These are phyloP conservation scores for Noturus placidus DNA, from an alignment of 2,113 vertebrate species.

Conservation along the genomic window DNA sequence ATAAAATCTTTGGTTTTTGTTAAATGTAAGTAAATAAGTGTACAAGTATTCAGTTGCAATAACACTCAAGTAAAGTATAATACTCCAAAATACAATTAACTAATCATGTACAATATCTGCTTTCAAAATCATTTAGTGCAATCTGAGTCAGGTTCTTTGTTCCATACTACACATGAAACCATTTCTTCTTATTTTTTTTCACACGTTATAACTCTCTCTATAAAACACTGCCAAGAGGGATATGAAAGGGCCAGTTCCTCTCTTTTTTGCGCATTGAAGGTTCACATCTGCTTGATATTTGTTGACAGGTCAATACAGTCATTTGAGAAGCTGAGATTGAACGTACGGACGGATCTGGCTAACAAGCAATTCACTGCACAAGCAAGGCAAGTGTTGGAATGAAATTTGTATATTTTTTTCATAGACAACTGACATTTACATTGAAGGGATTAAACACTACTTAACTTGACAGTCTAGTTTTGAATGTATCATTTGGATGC, in stretches of 20 bases:
- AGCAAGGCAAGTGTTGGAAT: slow-evolving; percentile 2
- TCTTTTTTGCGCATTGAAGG: neutral
- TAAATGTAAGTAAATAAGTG: neutral
- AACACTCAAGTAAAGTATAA: neutral
- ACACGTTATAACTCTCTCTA: too few relatives aligned
- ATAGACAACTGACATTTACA: neutral
- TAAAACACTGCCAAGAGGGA: neutral
- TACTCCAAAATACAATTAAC: neutral
- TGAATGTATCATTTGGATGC: neutral
- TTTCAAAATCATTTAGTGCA: neutral
- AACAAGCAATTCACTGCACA: neutral
- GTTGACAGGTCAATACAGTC: neutral
- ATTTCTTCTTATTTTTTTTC: neutral
- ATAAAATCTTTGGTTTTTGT: too few relatives aligned
- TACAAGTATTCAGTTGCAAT: neutral
- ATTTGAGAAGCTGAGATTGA: neutral
- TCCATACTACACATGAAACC: neutral
- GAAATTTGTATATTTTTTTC: neutral
- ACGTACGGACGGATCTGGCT: neutral
- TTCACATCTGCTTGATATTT: neutral
- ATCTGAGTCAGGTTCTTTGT: neutral
- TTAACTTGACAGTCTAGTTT: neutral
- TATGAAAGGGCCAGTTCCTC: slow-evolving; percentile 2
- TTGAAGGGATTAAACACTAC: neutral
- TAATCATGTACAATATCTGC: neutral